These are phyloP conservation scores for Leuciscus waleckii DNA, from an alignment of 2,797 vertebrate genomes.

Conservation along the genomic window DNA sequence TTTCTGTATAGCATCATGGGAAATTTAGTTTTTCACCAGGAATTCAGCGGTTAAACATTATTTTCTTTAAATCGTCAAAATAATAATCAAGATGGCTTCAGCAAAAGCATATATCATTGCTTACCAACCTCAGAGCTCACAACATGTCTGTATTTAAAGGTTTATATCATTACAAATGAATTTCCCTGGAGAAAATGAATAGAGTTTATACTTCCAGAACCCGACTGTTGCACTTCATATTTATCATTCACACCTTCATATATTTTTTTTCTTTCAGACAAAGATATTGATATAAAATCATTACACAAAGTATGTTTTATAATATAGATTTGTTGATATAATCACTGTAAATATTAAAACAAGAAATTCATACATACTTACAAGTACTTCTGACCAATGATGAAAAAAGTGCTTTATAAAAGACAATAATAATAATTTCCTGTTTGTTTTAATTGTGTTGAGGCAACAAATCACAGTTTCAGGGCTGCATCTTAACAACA, in stretches of 20 bases:
- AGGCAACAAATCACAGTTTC: constrained; percentile 74
- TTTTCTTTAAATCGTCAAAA: neutral
- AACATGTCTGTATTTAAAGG: neutral
- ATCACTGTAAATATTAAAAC: constrained; percentile 77
- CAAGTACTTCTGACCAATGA: constrained; percentile 60
- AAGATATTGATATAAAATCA: constrained; percentile 73
- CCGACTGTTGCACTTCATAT: neutral
- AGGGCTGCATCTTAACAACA: constrained; percentile 50
- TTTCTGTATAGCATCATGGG: neutral
- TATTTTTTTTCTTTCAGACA: constrained; percentile 9
- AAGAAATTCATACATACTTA: constrained; percentile 56
- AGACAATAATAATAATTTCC: constrained; percentile 68
- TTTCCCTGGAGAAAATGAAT: neutral
- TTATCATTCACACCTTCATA: constrained; percentile 52
- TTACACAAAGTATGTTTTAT: constrained; percentile 74
- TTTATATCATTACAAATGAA: neutral
- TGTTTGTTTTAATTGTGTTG: constrained; percentile 72
- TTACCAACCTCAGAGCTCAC: neutral
- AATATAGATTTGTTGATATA: constrained; percentile 70
- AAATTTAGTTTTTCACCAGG: neutral
- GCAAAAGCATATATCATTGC: neutral
- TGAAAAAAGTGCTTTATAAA: constrained; percentile 63
- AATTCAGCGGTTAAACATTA: neutral
- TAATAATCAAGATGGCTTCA: neutral
- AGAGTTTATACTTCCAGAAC: neutral